Evolutionary conservation across 92 coral and sea anemone genomes (phyloP), one percentile per base, ranked within the genome.

Genomic region (Desmophyllum pertusum): DNA sequence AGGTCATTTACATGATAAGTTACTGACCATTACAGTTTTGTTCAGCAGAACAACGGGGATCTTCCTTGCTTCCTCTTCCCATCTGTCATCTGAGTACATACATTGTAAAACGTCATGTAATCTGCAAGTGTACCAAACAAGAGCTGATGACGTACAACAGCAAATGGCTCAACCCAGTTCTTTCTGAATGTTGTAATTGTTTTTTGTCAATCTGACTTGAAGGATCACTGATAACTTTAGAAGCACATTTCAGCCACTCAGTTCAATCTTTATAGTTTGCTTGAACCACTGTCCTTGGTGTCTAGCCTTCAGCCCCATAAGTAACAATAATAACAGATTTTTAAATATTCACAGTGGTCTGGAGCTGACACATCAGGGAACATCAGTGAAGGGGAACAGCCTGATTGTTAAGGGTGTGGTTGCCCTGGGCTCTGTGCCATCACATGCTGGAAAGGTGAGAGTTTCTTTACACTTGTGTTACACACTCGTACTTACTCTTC

Each of bases 371-470:
- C 90, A 88, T 53, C 87, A 67, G 52, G 95, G 94, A 42, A 88
- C 91, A 0, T 57, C 89, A 15, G 79, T 88, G 29, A 96, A 89
- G 77, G 94, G 88, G 27, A 96, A 94, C 90, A 84, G 91, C 63
- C 89, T 96, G 50, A 85, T 92, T 62, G 91, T 96, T 77, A 96
- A 96, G 73, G 94, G 92, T 48, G 98, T 96, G 50, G 88, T 94
- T 3, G 97, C 95, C 5, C 61, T 94, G 27, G 99, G 99, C 30
- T 86, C 86, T 66, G 94, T 96, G 14, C 90, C 98, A 3, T 90
- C 96, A 11, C 96, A 94, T 80, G 93, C 97, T 8, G 99, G 99
- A 65, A 96, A 96, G 98, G 99, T 96, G 48, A 2, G 85, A 4
- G 19, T 59, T 46, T 7, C 10, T 52, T 4, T 38, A 38, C 36